Conservation (phyloP, 2,888 invertebrate species). For the Chrysina gloriosa region DNA sequence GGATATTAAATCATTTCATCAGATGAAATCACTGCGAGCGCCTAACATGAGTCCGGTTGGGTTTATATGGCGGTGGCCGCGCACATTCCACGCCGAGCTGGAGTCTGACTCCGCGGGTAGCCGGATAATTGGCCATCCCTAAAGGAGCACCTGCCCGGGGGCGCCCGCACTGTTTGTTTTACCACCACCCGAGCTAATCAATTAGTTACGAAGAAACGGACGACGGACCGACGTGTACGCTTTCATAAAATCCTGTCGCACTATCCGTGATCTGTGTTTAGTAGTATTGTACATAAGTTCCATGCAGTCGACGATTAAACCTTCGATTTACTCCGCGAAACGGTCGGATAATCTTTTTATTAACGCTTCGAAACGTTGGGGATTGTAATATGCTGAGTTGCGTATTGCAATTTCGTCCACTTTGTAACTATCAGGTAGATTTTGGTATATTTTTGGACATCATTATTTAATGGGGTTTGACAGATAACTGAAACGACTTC, state of each 20-base stretch:
- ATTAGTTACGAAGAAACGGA: constrained; percentile 45
- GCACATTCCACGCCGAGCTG: constrained; percentile 58
- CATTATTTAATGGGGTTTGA: constrained; percentile 40
- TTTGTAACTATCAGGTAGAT: constrained; percentile 14
- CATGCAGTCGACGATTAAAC: background rate
- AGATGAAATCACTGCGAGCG: constrained; percentile 46
- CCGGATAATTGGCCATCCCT: constrained; percentile 61
- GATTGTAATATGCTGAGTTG: background rate
- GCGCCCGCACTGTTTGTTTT: constrained; percentile 57
- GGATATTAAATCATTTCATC: constrained; percentile 49
- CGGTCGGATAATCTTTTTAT: background rate
- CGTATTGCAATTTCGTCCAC: background rate
- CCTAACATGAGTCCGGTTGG: constrained; percentile 38
- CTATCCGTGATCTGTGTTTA: background rate
- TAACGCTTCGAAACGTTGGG: background rate
- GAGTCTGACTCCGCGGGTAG: constrained; percentile 57
- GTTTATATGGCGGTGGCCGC: constrained; percentile 46
- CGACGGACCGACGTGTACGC: background rate
- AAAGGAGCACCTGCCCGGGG: constrained; percentile 58
- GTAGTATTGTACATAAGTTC: background rate
- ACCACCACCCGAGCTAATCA: constrained; percentile 53
- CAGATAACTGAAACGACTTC: constrained; percentile 33
- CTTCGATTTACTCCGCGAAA: background rate
- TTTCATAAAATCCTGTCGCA: constrained; percentile 22
- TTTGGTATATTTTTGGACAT: constrained; percentile 11